Conservation (phyloP, 2,888 invertebrate species). For the Pheosia gnoma region DNA sequence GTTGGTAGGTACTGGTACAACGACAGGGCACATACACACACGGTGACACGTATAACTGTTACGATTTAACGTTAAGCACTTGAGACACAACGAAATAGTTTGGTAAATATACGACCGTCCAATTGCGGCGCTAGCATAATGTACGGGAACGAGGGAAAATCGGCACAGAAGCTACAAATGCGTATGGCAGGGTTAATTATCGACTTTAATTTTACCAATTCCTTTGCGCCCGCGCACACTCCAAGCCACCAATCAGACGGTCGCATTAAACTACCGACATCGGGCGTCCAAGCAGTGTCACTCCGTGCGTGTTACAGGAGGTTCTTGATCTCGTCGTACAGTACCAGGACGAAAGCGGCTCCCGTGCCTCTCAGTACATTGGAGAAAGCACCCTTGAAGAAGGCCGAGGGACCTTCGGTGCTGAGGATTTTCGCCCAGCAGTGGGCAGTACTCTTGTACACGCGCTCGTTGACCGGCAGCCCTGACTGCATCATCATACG, state of each 20-base stretch:
- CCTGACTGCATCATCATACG: conserved; percentile 99
- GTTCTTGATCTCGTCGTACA: conserved; percentile 94
- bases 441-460: conserved; percentile 95
- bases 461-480: conserved; percentile 88
- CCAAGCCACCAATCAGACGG: not conserved
- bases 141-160: not conserved
- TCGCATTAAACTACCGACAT: not conserved
- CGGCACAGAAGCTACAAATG: too few relatives aligned
- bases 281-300: conserved; percentile 1
- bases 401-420: conserved; percentile 91
- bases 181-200: not conserved
- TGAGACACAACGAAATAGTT: not conserved
- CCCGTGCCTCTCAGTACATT: conserved; percentile 96
- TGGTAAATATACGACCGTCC: not conserved
- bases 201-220: not conserved
- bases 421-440: conserved; percentile 93
- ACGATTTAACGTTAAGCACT: not conserved
- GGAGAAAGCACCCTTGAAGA: conserved; percentile 98
- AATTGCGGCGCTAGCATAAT: not conserved
- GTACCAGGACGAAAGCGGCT: conserved; percentile 94
- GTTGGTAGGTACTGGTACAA: not conserved
- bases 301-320: conserved; percentile 64
- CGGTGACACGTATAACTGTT: not conserved
- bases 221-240: not conserved
- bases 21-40: not conserved